These are phyloP conservation scores for Loxodonta africana DNA, from an alignment of 2,113 vertebrate genomes.

Conservation along the genomic window DNA sequence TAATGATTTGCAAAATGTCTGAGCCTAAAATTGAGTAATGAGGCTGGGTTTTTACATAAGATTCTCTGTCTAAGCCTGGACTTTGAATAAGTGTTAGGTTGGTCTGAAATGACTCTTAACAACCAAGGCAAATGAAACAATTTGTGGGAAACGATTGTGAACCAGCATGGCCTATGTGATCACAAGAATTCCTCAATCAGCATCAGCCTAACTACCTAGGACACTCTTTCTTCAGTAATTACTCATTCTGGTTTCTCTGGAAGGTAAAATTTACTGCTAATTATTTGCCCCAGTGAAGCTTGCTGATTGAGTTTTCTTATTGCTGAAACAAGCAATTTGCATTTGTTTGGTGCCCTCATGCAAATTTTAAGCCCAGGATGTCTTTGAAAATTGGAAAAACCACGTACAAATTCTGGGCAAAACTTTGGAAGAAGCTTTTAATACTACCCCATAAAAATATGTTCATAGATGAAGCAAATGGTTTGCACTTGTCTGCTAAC, in stretches of 20 bases:
- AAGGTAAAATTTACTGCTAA: background rate
- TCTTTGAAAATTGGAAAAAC: constrained; percentile 7
- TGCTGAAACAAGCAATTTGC: background rate
- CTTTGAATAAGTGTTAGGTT: constrained; percentile 65
- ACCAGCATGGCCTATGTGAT: background rate
- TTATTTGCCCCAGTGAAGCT: background rate
- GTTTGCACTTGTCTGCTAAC: background rate
- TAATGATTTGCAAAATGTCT: constrained; percentile 61
- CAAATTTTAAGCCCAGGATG: background rate
- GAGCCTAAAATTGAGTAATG: background rate
- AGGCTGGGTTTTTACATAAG: background rate
- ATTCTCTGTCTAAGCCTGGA: constrained; percentile 34
- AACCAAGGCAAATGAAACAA: background rate
- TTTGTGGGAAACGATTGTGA: constrained; percentile 15
- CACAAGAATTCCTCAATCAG: background rate
- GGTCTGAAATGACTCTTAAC: constrained; percentile 53
- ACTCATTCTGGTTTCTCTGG: background rate
- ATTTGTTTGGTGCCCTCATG: background rate
- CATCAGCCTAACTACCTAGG: background rate
- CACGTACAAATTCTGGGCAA: background rate
- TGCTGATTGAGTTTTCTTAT: background rate
- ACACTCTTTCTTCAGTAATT: background rate
- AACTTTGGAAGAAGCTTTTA: background rate
- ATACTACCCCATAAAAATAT: background rate
- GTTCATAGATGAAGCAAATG: background rate